These are phyloP conservation scores for Euspilapteryx auroguttella DNA, from an alignment of 2,888 invertebrate genomes.

Conservation along the genomic window DNA sequence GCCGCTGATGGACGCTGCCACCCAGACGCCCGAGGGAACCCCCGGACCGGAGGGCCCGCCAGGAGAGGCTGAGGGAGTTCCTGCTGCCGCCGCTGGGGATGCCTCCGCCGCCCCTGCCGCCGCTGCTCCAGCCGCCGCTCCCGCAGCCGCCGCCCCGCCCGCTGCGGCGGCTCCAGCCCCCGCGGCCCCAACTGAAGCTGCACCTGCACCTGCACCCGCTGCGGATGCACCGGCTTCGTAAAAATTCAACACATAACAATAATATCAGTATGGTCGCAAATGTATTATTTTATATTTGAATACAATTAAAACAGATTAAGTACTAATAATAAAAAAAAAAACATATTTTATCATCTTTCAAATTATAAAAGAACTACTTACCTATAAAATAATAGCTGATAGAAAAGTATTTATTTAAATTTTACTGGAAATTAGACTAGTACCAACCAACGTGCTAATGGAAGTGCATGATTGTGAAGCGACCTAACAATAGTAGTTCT, in stretches of 20 bases:
- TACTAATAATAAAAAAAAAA: no score
- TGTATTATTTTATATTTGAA: no score
- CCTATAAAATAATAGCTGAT: conserved; percentile 58
- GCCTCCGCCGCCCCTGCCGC: conserved; percentile 7
- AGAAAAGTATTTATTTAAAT: conserved; percentile 30
- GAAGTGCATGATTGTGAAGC: conserved; percentile 1
- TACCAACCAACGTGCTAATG: background rate
- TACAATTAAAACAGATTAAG: no score
- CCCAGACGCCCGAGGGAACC: conserved; percentile 10
- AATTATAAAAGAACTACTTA: no score
- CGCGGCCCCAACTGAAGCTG: conserved; percentile 10
- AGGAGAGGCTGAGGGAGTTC: conserved; percentile 12
- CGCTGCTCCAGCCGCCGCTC: conserved; percentile 7
- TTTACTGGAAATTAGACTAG: no score
- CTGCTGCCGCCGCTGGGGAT: conserved; percentile 7
- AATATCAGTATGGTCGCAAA: no score
- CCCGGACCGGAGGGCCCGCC: conserved; percentile 11
- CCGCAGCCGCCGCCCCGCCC: conserved; percentile 5
- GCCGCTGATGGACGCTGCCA: conserved; percentile 6
- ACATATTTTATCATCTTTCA: no score
- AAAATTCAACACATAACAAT: background rate
- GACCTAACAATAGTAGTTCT: background rate
- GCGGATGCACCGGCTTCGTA: conserved; percentile 11
- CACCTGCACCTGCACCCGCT: conserved; percentile 10
- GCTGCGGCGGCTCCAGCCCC: conserved; percentile 6